Percentiles rank a stretch among this genome's conserved stretches.
Conservation (phyloP, 2,113 vertebrate species). For the Tenrec ecaudatus region DNA sequence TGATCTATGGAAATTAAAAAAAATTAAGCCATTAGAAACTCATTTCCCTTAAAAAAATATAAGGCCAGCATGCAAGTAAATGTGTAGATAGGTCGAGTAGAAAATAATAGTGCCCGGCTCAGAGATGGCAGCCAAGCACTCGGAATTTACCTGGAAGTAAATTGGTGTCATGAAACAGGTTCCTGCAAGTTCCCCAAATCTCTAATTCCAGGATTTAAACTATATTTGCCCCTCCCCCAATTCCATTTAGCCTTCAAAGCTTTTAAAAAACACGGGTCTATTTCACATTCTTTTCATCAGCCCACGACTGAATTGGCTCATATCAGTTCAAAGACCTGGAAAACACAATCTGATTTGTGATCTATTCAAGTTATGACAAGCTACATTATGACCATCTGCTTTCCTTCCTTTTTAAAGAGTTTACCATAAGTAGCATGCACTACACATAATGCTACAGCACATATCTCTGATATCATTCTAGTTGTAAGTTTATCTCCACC, state of each 20-base stretch:
- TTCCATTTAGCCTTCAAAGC: neutral
- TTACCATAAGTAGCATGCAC: neutral
- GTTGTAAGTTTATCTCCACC: neutral
- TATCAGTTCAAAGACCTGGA: neutral
- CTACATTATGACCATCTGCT: neutral
- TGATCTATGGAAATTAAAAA: no score
- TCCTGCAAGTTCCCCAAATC: neutral
- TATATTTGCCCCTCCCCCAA: neutral
- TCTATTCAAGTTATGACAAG: neutral
- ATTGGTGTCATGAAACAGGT: neutral
- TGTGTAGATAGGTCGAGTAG: neutral
- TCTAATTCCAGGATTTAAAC: neutral
- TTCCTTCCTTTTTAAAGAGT: neutral
- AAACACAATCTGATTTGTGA: neutral
- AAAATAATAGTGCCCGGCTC: neutral
- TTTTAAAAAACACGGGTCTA: neutral
- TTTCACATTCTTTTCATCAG: neutral
- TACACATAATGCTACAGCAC: neutral
- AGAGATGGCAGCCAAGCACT: neutral
- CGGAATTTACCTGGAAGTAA: neutral
- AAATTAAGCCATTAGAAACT: neutral
- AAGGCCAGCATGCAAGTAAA: neutral
- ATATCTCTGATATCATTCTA: neutral
- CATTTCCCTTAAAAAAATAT: neutral
- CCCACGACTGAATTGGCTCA: neutral